Percentiles rank a stretch among this genome's conserved stretches.
These are phyloP conservation scores for Notothenia coriiceps DNA, from an alignment of 2,113 vertebrate genomes.

Conservation along the genomic window DNA sequence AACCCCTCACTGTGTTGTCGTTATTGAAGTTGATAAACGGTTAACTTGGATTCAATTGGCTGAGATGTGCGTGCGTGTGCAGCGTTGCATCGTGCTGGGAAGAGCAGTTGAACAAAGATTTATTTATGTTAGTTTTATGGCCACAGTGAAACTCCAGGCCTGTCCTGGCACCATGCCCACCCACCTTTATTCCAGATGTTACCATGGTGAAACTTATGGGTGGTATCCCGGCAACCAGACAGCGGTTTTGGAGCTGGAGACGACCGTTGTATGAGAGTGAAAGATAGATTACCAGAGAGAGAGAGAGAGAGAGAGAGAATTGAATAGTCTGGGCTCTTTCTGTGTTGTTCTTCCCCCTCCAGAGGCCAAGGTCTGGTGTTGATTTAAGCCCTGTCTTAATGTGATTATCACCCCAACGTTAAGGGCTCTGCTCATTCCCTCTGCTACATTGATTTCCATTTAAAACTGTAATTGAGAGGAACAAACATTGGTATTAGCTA, in stretches of 20 bases:
- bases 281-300: conserved; percentile 71
- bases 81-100: conserved; percentile 54
- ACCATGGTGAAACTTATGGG: conserved; percentile 84
- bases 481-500: conserved; percentile 86
- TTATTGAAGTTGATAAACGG: conserved; percentile 54
- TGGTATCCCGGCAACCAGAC: conserved; percentile 86
- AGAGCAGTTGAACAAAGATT: conserved; percentile 81
- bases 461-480: conserved; percentile 87
- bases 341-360: conserved; percentile 78
- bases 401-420: conserved; percentile 79
- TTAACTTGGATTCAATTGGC: conserved; percentile 62
- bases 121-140: conserved; percentile 87
- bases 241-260: conserved; percentile 78
- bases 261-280: conserved; percentile 71
- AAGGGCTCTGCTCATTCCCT: conserved; percentile 79
- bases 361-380: conserved; percentile 81
- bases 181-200: conserved; percentile 91
- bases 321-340: conserved; percentile 71
- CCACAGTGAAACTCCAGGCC: conserved; percentile 82
- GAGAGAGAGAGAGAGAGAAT: conserved; percentile 38
- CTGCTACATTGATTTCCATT: conserved; percentile 88
- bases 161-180: conserved; percentile 84
- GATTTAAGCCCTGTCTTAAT: conserved; percentile 84
- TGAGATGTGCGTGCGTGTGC: conserved; percentile 46
- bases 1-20: conserved; percentile 21